A percentile compares a stretch with the other conserved stretches of the same genome.
Conservation (phyloP, 92 coral and sea anemone genomes). For the Zoanthus solanderi region DNA sequence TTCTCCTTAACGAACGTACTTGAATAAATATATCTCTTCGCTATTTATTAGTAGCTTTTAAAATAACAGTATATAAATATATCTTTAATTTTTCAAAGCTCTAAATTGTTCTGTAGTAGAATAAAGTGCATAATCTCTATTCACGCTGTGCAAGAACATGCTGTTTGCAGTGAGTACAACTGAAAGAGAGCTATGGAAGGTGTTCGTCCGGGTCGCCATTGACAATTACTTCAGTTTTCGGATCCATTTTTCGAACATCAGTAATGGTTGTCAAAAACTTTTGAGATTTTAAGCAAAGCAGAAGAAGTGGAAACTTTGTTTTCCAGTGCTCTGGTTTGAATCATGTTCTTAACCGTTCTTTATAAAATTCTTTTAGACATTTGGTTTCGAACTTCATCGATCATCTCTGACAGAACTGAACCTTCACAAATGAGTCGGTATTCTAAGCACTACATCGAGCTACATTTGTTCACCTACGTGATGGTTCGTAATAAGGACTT, state of each 20-base stretch:
- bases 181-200: not conserved
- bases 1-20: not conserved
- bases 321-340: constrained; percentile 33
- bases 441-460: constrained; percentile 26
- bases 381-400: constrained; percentile 77
- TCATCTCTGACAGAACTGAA: constrained; percentile 42
- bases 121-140: not conserved
- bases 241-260: no score
- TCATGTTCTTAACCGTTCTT: constrained; percentile 27
- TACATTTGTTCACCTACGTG: constrained; percentile 26
- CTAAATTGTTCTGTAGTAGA: not conserved
- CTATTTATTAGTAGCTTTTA: not conserved
- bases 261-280: not conserved
- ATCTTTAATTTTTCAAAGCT: not conserved
- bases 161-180: constrained; percentile 20
- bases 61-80: not conserved
- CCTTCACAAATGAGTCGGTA: constrained; percentile 41
- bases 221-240: not conserved
- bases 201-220: not conserved
- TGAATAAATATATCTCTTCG: not conserved
- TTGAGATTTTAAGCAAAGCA: not conserved
- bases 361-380: constrained; percentile 49
- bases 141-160: constrained; percentile 3
- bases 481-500: not conserved
- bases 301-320: not conserved